Evolutionary conservation across 1,140 invertebrate genomes (phyloP), one percentile per base, ranked within the genome.

Genomic region (Magallana angulata): DNA sequence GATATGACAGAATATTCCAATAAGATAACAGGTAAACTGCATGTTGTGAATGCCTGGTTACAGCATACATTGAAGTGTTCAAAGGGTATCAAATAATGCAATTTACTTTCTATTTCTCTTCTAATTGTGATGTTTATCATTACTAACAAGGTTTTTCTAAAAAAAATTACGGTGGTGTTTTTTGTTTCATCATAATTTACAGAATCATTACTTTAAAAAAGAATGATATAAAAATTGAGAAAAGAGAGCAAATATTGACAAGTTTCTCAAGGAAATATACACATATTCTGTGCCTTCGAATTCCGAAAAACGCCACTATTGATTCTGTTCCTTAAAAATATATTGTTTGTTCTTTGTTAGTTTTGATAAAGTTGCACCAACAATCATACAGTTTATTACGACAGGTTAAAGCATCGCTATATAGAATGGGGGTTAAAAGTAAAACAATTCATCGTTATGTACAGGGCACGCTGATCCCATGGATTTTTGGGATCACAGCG

Each of bases 401-500:
- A 48, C 5, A 48, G 36, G 36, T 48, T 48, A 48, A 48, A 48
- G 36, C 5, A 5, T 48, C 36, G 3, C 36, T 48, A 48, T 48
- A 48, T 48, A 48, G 36, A 48, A 48, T 0, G 36, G 36, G 36
- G 36, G 5, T 48, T 48, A 48, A 48, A 48, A 48, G 36, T 48
- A 64, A 16, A 64, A 64, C 62, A 7, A 4, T 64, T 48, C 36
- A 64, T 64, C 7, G 7, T 18, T 64, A 64, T 64, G 14, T 64
- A 86, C 36, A 48, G 85, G 85, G 1, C 85, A 86, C 36, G 71
- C 57, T 36, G 71, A 86, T 57, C 85, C 85, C 14, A 81, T 86
- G 85, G 85, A 86, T 86, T 59, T 86, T 57, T 86, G 71, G 85
- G 85, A 86, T 16, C 76, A 86, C 56, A 57, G 30, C 1, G 24